Percentiles rank a stretch among this genome's conserved stretches.
Evolutionary conservation across 2,113 vertebrate species (phyloP).

Genomic region (Platycercus adscitus): DNA sequence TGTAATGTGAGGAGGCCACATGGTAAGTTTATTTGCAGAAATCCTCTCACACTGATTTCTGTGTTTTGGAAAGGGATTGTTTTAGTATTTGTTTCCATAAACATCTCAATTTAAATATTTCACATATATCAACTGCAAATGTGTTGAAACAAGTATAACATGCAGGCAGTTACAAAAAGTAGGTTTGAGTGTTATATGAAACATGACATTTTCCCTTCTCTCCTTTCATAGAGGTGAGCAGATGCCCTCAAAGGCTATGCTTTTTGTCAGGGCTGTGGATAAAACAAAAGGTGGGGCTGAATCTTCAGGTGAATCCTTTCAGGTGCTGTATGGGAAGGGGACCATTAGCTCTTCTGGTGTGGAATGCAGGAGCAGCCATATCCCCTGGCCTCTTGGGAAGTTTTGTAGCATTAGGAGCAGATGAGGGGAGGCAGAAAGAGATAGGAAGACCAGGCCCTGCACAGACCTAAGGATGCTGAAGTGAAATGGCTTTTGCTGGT

Average conservation of each 20-base stretch:
- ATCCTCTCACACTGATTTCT: not conserved
- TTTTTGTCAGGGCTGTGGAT: not conserved
- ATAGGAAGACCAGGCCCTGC: not conserved
- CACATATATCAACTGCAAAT: not conserved
- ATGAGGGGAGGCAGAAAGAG: not conserved
- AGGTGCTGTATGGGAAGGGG: not conserved
- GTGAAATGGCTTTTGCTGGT: not conserved
- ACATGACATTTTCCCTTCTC: not conserved
- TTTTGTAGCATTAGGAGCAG: not conserved
- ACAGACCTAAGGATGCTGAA: not conserved
- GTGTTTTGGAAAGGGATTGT: not conserved
- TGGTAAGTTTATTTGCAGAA: conserved; percentile 14
- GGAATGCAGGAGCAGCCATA: not conserved
- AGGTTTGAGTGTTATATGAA: not conserved
- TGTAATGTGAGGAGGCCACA: conserved; percentile 27
- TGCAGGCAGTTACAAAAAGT: not conserved
- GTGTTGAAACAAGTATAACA: not conserved
- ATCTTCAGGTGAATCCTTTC: not conserved
- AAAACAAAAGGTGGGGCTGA: not conserved
- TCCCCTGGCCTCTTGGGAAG: too few species aligned
- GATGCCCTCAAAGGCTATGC: not conserved
- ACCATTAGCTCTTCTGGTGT: not conserved
- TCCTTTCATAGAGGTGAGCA: not conserved
- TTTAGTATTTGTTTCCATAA: not conserved
- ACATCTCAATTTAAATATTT: not conserved